Evolutionary conservation across 1,140 invertebrate species (phyloP), one percentile per base, ranked within the genome.

Genomic region (Diabrotica virgifera): DNA sequence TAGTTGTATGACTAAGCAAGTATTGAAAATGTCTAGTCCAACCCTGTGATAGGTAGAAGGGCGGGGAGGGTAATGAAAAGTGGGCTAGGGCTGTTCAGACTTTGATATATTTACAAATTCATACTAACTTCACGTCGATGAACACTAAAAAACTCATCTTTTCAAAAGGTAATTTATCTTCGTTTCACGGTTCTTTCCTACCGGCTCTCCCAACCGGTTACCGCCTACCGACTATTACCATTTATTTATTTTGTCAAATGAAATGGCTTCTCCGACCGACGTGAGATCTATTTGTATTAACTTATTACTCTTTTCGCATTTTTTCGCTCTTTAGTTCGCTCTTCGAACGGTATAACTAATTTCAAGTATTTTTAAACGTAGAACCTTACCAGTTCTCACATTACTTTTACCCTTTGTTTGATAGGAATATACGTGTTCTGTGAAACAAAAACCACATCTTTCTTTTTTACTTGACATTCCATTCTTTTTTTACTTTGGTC

Each of bases 91-190:
- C 71, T 71, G 72, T 75, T 72, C 70, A 72, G 75, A 77, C 75
- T 77, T 77, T 77, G 75, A 77, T 76, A 74, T 77, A 77, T 77
- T 76, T 73, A 74, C 74, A 76, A 77, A 77, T 77, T 77, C 75
- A 76, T 76, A 72, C 72, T 73, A 72, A 74, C 75, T 75, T 71
- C 73, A 71, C 74, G 75, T 77, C 75, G 75, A 77, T 77, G 75
- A 77, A 77, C 75, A 76, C 74, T 63, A 76, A 74, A 59, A 77
- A 77, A 77, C 75, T 74, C 74, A 77, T 77, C 75, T 76, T 76
- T 77, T 73, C 74, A 72, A 71, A 74, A 75, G 70, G 74, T 75
- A 75, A 77, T 77, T 77, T 76, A 77, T 77, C 75, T 76, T 77
- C 75, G 75, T 77, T 77, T 73, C 69, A 75, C 74, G 72, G 55